These are phyloP conservation scores for Andrena trimmerana DNA, from an alignment of 2,888 invertebrate genomes.

Conservation along the genomic window DNA sequence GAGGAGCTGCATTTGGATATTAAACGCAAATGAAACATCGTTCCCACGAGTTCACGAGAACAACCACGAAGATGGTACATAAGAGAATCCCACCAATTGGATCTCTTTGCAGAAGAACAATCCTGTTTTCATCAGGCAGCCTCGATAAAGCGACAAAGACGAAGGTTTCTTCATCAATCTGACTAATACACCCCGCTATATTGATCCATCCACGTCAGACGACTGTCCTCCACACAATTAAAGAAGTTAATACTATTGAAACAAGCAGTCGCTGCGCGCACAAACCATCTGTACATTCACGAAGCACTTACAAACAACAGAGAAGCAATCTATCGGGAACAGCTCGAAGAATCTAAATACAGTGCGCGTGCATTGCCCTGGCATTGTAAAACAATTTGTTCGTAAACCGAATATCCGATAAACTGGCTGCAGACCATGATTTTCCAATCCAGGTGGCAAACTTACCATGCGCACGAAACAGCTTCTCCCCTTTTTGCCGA, in stretches of 20 bases:
- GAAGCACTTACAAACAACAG: neutral
- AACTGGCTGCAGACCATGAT: slow-evolving; percentile 14
- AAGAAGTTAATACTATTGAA: neutral
- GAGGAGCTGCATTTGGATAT: no score
- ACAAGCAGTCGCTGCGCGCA: neutral
- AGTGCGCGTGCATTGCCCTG: neutral
- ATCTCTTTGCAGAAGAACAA: neutral
- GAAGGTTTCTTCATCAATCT: neutral
- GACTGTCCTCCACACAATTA: neutral
- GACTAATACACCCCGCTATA: neutral
- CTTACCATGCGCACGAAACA: slow-evolving; percentile 11
- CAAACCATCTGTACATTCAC: neutral
- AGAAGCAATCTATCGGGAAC: neutral
- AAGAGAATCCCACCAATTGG: neutral
- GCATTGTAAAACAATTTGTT: slow-evolving; percentile 13
- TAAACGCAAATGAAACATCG: neutral
- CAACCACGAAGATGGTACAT: neutral
- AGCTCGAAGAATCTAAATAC: neutral
- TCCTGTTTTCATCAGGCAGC: neutral
- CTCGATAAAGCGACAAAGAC: neutral
- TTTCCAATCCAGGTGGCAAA: slow-evolving; percentile 14
- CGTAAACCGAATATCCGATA: slow-evolving; percentile 16
- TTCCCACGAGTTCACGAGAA: neutral
- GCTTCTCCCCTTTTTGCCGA: neutral
- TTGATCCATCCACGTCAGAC: neutral